Base-by-base conservation (phyloP, 2,888 invertebrate genomes). In the Polylopha cassiicola region DNA sequence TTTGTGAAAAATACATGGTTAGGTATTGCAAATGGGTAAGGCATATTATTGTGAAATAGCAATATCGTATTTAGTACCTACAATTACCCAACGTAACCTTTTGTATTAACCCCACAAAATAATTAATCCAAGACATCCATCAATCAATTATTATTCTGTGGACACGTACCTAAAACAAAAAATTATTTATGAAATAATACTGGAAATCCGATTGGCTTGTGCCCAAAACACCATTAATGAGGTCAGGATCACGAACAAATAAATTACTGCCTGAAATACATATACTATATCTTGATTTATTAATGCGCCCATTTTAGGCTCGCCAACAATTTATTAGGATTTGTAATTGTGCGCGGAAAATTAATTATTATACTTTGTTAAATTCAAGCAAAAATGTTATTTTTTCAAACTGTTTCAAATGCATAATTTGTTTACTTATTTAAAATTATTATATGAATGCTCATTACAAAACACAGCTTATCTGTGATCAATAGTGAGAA, bases 191-290 rank as follows among this genome's bases (percentile, higher is more conserved):
- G 16, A 34, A 29, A 33, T 29, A 36, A 34, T 39, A 18, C 29
- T 13, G 11, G 18, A 17, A 21, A 33, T 39, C 14, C 27, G 33
- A 55, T 55, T 60, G 61, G 61, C 58, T 31, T 41, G 43, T 48
- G 50, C 54, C 60, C 60, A 58, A 54, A 57, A 53, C 45, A 38
- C 50, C 51, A 45, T 49, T 55, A 59, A 60, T 53, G 55, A 53
- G 57, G 61, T 52, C 55, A 48, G 46, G 45, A 45, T 49, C 44
- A 44, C 47, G 49, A 49, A 49, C 39, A 43, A 50, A 51, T 53
- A 53, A 55, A 48, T 55, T 54, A 54, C 47, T 37, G 48, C 46
- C 18, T 41, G 41, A 34, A 39, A 32, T 39, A 39, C 39, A 33
- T 27, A 37, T 30, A 30, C 27, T 27, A 39, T 28, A 18, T 23